Evolutionary conservation across 1,140 invertebrate species (phyloP).

Genomic region (Glossosoma conforme): DNA sequence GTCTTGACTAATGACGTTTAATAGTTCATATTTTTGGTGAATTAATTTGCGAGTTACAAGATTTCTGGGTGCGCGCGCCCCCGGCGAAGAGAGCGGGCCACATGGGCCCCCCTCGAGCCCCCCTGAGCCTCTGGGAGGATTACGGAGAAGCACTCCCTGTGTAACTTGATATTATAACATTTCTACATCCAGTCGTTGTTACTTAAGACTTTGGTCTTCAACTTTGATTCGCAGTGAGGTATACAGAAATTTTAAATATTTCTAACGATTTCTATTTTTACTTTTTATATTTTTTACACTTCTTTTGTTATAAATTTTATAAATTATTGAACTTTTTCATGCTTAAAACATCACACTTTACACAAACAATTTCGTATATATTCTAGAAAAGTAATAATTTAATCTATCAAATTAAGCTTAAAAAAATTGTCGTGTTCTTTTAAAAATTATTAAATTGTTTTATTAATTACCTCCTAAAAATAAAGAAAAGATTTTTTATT

Average conservation of each 20-base stretch:
- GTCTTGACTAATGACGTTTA: conserved; percentile 33
- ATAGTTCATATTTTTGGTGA: conserved; percentile 34
- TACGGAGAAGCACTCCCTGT: conserved; percentile 27
- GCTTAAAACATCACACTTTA: no score
- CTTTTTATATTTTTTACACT: neutral
- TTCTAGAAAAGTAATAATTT: no score
- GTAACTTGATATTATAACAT: conserved; percentile 32
- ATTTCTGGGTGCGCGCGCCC: conserved; percentile 26
- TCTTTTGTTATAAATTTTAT: no score
- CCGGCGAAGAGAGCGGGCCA: conserved; percentile 10
- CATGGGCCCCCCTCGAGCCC: conserved; percentile 5
- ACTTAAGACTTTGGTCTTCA: conserved; percentile 21
- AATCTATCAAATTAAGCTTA: no score
- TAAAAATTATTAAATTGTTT: no score
- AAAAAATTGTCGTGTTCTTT: no score
- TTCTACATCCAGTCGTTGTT: conserved; percentile 29
- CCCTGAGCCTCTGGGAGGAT: conserved; percentile 18
- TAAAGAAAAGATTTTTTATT: no score
- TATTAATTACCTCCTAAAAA: no score
- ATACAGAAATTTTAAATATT: conserved; percentile 12
- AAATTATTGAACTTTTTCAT: no score
- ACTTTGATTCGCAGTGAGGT: conserved; percentile 29
- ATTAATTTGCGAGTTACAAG: conserved; percentile 33
- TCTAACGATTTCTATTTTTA: no score
- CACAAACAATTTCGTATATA: no score